Conservation (phyloP, 1,140 invertebrate genomes). For the Drosophila willistoni region DNA sequence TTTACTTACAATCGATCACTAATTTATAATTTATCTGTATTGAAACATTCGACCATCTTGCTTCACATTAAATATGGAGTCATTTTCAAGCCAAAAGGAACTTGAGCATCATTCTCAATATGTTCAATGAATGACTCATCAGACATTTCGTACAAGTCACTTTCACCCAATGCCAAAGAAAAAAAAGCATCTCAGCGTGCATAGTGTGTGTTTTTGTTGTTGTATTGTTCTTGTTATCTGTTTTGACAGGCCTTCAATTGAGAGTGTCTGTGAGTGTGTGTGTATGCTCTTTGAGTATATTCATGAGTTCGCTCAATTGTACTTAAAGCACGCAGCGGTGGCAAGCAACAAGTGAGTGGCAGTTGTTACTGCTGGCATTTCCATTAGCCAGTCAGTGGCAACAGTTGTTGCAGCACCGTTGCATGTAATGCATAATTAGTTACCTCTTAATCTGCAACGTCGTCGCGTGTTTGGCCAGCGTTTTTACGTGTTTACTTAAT, state of each 20-base stretch:
- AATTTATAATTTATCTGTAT: too few relatives aligned
- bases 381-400: conserved; percentile 43
- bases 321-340: conserved; percentile 1
- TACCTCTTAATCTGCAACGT: conserved; percentile 64
- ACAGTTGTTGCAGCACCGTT: conserved; percentile 39
- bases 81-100: too few relatives aligned
- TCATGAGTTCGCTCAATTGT: conserved; percentile 14
- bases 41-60: too few relatives aligned
- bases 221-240: conserved; percentile 14
- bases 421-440: conserved; percentile 70
- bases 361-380: conserved; percentile 23
- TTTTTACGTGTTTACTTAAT: conserved; percentile 63
- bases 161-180: conserved; percentile 1
- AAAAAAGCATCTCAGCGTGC: background rate
- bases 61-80: too few relatives aligned
- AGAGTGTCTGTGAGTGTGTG: conserved; percentile 13
- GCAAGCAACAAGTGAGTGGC: conserved; percentile 12
- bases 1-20: too few relatives aligned
- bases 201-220: background rate
- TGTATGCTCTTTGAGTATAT: background rate
- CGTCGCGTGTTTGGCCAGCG: conserved; percentile 36
- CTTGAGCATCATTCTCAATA: background rate
- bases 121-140: background rate
- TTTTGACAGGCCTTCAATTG: conserved; percentile 16
- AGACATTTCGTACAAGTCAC: background rate